Evolutionary conservation across 2,888 invertebrate species (phyloP), one percentile per base, ranked within the genome.

Genomic region (Chloroclystis v-ata): DNA sequence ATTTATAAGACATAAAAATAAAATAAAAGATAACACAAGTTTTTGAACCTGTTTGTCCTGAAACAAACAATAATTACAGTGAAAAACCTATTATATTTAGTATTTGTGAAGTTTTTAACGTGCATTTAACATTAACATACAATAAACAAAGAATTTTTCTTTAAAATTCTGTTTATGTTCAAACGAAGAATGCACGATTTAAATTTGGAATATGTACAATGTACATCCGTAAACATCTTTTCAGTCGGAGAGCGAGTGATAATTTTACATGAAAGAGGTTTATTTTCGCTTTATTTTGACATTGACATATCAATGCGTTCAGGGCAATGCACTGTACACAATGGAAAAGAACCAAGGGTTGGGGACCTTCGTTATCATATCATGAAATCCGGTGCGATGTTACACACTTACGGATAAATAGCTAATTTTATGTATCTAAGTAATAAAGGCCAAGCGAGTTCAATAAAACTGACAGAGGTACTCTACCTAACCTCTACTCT

Each of bases 281-380:
- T 35, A 24, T 16, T 16, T 47, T 24, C 28, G 30, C 43, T 49
- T 37, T 12, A 37, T 30, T 35, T 28, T 49, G 44, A 44, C 49
- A 49, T 49, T 49, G 49, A 41, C 37, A 44, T 28, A 42, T 38
- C 30, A 43, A 35, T 39, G 43, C 37, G 28, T 35, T 10, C 29
- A 20, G 37, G 26, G 25, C 37, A 29, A 20, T 40, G 48, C 28
- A 39, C 40, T 13, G 16, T 28, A 39, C 28, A 38, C 43, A 43
- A 40, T 30, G 43, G 38, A 49, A 48, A 40, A 43, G 12, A 32
- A 32, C 32, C 4, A 10, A 28, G 37, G 38, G 16, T 28, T 37
- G 20, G 16, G 29, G 16, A 29, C 13, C 35, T 20, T 24, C 11
- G 10, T 43, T 47, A 44, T 41, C 30, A 13, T 37, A 44, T 41